phyloP scores from a whole-genome alignment of 30 jellyfish, hydroid and myxozoan species.

The Aurelia aurita region DNA sequence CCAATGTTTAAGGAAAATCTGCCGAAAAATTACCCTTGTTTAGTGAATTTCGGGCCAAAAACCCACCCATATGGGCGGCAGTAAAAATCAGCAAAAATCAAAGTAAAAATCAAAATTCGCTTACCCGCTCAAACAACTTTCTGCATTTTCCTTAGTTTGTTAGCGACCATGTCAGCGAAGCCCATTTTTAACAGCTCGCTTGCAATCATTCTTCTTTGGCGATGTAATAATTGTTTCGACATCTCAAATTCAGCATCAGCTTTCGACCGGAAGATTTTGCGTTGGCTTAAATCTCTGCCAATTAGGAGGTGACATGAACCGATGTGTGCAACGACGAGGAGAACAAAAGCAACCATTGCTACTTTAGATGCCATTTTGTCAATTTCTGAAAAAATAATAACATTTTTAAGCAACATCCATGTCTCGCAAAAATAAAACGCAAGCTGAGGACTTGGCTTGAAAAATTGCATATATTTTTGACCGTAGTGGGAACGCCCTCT shows the following conservation, averaged over 20 bases:
- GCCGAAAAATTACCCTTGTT: too few relatives aligned
- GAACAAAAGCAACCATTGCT: background rate
- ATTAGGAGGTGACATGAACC: slow-evolving; percentile 24
- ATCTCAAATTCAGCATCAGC: slow-evolving; percentile 29
- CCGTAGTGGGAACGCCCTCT: too few relatives aligned
- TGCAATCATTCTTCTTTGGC: slow-evolving; percentile 29
- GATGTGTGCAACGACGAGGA: slow-evolving; percentile 7
- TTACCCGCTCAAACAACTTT: background rate
- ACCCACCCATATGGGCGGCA: too few relatives aligned
- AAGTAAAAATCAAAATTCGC: background rate
- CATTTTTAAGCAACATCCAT: too few relatives aligned
- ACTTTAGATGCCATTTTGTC: slow-evolving; percentile 11
- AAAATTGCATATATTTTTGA: too few relatives aligned
- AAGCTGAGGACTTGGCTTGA: too few relatives aligned
- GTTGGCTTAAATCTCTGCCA: slow-evolving; percentile 41
- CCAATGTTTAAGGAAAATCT: too few relatives aligned
- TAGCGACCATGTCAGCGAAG: background rate
- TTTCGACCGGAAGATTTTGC: slow-evolving; percentile 38
- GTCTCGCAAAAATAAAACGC: too few relatives aligned
- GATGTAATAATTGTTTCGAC: slow-evolving; percentile 4
- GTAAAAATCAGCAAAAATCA: too few relatives aligned
- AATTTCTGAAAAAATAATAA: background rate
- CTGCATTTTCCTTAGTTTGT: background rate
- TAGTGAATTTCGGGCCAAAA: too few relatives aligned
- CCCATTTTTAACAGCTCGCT: slow-evolving; percentile 14